These are phyloP conservation scores for Slavum lentiscoides DNA, from an alignment of 2,888 invertebrate genomes.

Conservation along the genomic window DNA sequence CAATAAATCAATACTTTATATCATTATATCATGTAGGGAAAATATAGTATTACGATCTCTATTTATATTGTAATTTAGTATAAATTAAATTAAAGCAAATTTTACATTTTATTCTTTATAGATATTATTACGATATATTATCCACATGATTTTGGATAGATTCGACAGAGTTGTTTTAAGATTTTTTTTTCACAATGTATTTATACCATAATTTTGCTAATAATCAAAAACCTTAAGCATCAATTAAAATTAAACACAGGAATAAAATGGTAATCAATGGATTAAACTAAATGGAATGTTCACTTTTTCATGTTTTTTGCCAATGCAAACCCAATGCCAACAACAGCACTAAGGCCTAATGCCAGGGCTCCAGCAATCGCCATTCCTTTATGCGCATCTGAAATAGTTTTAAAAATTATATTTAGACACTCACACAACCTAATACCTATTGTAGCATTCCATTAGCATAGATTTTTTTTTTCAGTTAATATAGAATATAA, in stretches of 20 bases:
- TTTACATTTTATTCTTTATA: background rate
- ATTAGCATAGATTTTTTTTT: no score
- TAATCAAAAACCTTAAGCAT: slow-evolving; percentile 8
- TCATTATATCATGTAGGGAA: background rate
- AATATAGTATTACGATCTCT: background rate
- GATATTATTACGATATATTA: background rate
- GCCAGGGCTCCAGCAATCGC: slow-evolving; percentile 89
- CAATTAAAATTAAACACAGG: slow-evolving; percentile 25
- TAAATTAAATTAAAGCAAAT: background rate
- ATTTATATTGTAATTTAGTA: background rate
- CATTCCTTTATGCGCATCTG: slow-evolving; percentile 84
- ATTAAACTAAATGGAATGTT: slow-evolving; percentile 30
- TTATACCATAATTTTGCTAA: background rate
- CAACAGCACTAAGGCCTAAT: slow-evolving; percentile 77
- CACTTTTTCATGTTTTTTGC: slow-evolving; percentile 59
- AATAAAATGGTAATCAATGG: slow-evolving; percentile 23
- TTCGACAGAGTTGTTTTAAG: background rate
- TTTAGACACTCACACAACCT: background rate
- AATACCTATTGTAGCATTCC: background rate
- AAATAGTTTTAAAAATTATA: slow-evolving; percentile 57
- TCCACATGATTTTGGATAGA: background rate
- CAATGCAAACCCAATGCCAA: slow-evolving; percentile 82
- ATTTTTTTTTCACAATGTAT: background rate
- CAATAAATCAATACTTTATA: no score
- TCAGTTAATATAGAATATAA: no score